Evolutionary conservation across 2,113 vertebrate species (phyloP).

Genomic region (Psophia crepitans): DNA sequence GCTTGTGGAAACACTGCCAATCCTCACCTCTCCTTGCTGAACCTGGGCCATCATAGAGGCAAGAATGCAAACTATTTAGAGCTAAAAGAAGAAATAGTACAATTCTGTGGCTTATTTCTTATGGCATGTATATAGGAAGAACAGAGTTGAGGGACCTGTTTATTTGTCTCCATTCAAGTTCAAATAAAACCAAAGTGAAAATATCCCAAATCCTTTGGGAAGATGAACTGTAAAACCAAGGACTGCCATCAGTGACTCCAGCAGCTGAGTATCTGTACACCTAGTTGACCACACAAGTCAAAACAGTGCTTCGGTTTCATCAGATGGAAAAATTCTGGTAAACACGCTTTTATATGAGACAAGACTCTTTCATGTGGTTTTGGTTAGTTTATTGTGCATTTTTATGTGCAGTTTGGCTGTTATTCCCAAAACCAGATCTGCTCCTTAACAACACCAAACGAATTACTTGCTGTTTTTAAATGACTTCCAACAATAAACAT

Average conservation of each 20-base stretch:
- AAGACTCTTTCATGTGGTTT: not conserved
- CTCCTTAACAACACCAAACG: not conserved
- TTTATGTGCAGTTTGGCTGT: not conserved
- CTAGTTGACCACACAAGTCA: not conserved
- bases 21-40: not conserved
- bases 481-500: not conserved
- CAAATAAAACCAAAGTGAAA: not conserved
- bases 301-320: not conserved
- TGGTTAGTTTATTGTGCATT: not conserved
- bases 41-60: not conserved
- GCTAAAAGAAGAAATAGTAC: not conserved
- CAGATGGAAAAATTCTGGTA: not conserved
- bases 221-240: not conserved
- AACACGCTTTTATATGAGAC: not conserved
- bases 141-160: not conserved
- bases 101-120: not conserved
- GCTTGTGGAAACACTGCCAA: rapidly evolving
- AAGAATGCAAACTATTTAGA: not conserved
- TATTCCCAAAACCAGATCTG: not conserved
- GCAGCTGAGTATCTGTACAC: not conserved
- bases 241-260: not conserved
- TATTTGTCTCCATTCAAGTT: not conserved
- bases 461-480: not conserved
- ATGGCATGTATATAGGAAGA: not conserved
- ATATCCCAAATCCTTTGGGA: not conserved